Conservation (phyloP, 2,113 vertebrate species). For the Taurulus bubalis region DNA sequence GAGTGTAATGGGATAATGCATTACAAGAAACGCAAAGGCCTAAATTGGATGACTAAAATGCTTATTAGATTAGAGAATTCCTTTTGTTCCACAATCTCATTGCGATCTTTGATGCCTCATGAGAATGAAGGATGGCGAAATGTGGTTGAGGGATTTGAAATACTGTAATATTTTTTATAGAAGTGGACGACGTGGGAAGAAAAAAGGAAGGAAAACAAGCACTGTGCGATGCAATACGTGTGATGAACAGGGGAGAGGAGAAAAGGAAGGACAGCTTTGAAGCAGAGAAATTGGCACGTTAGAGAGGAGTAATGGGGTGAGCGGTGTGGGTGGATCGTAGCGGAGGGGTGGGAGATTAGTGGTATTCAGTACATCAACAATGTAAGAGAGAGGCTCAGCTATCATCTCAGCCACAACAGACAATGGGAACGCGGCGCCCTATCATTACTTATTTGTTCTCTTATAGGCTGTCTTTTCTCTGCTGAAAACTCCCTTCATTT, state of each 20-base stretch:
- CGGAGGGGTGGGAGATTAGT: constrained; percentile 52
- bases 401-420: constrained; percentile 70
- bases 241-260: constrained; percentile 23
- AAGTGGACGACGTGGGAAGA: constrained; percentile 18
- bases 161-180: constrained; percentile 11
- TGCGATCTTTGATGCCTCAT: constrained; percentile 33
- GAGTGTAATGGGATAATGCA: constrained; percentile 57
- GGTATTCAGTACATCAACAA: constrained; percentile 55
- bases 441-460: constrained; percentile 72
- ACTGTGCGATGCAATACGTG: constrained; percentile 22
- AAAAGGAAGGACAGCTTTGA: constrained; percentile 36
- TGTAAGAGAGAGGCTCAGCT: constrained; percentile 56
- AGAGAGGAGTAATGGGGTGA: constrained; percentile 50
- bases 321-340: constrained; percentile 62
- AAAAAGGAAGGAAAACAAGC: constrained; percentile 10
- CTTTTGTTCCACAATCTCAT: constrained; percentile 47
- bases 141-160: constrained; percentile 2
- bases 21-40: constrained; percentile 40
- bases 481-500: constrained; percentile 41
- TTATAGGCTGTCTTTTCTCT: constrained; percentile 26
- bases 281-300: constrained; percentile 46
- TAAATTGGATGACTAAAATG: constrained; percentile 53
- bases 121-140: constrained; percentile 31
- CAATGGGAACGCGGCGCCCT: constrained; percentile 58
- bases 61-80: constrained; percentile 66